Conservation (phyloP, 1,140 invertebrate species). For the roundworm (Caenorhabditis elegans) region WBcel235 BX284602.5:5850501-5851000, state of each 20-base stretch:
- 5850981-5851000: background rate
- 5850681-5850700: too few species aligned
- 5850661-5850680: too few species aligned
- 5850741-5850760: too few species aligned
- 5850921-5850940: constrained; percentile 6
- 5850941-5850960: background rate
- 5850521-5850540: constrained; percentile 22
- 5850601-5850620: background rate
- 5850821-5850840: constrained; percentile 1
- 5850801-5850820: background rate
- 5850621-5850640: background rate
- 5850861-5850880: background rate
- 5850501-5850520: constrained; percentile 17
- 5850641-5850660: too few species aligned
- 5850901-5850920: constrained; percentile 22
- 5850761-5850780: too few species aligned
- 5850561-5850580: background rate
- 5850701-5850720: too few species aligned
- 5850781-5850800: background rate
- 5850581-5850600: constrained; percentile 12
- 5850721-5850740: too few species aligned
- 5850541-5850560: constrained; percentile 2
- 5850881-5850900: background rate
- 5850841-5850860: background rate
- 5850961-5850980: background rate